Evolutionary conservation across 2,888 invertebrate genomes (phyloP).

Genomic region (Danaus chrysippus): DNA sequence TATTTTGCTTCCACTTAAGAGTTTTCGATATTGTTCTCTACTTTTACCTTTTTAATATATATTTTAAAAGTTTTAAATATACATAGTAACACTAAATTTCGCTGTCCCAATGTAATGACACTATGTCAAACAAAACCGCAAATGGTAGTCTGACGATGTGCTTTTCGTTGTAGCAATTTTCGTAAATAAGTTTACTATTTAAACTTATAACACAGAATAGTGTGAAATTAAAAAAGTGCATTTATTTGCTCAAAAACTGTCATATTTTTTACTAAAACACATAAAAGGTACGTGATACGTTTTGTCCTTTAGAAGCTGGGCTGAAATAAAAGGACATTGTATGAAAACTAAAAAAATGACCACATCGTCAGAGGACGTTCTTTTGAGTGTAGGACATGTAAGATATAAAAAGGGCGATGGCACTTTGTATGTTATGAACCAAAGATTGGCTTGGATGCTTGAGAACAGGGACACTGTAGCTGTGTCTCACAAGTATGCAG

Average conservation of each 20-base stretch:
- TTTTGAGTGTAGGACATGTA: constrained; percentile 94
- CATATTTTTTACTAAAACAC: constrained; percentile 11
- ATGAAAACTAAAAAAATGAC: constrained; percentile 77
- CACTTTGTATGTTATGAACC: constrained; percentile 96
- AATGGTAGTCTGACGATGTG: constrained; percentile 64
- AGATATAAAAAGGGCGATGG: constrained; percentile 98
- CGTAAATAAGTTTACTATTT: constrained; percentile 44
- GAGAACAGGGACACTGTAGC: constrained; percentile 95
- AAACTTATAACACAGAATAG: constrained; percentile 37
- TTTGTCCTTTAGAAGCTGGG: constrained; percentile 8
- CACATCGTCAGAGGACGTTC: constrained; percentile 95
- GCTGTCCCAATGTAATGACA: constrained; percentile 9
- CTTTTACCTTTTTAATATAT: neutral
- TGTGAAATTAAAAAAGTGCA: constrained; percentile 17
- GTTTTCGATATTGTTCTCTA: too few relatives aligned
- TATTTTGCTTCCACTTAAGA: too few relatives aligned
- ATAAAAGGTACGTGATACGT: constrained; percentile 12
- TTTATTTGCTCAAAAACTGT: constrained; percentile 8
- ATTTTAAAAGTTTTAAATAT: constrained; percentile 5
- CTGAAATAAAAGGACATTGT: constrained; percentile 12
- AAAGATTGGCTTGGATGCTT: constrained; percentile 97
- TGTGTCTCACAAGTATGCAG: constrained; percentile 95
- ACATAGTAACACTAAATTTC: constrained; percentile 16
- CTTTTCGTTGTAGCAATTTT: constrained; percentile 55
- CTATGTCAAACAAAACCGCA: constrained; percentile 56